Conservation (phyloP, 2,113 vertebrate species). For the Tetraodon nigroviridis region DNA sequence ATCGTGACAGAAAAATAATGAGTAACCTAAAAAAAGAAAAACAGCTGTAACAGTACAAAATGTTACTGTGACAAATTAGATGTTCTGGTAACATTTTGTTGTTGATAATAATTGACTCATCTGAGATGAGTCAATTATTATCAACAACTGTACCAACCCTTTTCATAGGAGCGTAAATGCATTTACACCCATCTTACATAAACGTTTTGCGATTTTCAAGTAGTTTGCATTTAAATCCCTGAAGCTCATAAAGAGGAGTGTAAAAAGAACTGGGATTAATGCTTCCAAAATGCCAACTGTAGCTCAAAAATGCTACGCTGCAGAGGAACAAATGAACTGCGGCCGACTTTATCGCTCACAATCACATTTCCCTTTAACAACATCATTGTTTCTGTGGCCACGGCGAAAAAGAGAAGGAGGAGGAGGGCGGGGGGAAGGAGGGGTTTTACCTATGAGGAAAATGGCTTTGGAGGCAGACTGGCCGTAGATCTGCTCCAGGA, state of each 20-base stretch:
- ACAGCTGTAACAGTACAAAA: neutral
- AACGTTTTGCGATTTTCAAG: too few relatives aligned
- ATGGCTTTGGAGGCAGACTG: slow-evolving; percentile 87
- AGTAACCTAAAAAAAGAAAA: neutral
- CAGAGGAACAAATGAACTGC: neutral
- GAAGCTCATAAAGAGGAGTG: too few relatives aligned
- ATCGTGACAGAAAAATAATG: slow-evolving; percentile 2
- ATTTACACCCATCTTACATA: too few relatives aligned
- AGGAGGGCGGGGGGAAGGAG: neutral
- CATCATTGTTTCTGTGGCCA: slow-evolving; percentile 47
- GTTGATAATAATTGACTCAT: too few relatives aligned
- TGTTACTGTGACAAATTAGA: too few relatives aligned
- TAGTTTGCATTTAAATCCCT: too few relatives aligned
- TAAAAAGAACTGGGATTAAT: too few relatives aligned
- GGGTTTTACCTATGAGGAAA: slow-evolving; percentile 87
- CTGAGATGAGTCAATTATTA: too few relatives aligned
- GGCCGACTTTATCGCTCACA: slow-evolving; percentile 34
- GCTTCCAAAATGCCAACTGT: slow-evolving; percentile 16
- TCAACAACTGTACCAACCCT: too few relatives aligned
- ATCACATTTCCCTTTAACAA: slow-evolving; percentile 61
- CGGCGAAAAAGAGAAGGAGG: too few relatives aligned
- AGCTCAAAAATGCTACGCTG: slow-evolving; percentile 1
- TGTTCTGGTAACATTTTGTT: too few relatives aligned
- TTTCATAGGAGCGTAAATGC: too few relatives aligned
- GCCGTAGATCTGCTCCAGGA: slow-evolving; percentile 87